Conservation (phyloP, 1,140 invertebrate genomes). For the Trichoplusia ni region DNA sequence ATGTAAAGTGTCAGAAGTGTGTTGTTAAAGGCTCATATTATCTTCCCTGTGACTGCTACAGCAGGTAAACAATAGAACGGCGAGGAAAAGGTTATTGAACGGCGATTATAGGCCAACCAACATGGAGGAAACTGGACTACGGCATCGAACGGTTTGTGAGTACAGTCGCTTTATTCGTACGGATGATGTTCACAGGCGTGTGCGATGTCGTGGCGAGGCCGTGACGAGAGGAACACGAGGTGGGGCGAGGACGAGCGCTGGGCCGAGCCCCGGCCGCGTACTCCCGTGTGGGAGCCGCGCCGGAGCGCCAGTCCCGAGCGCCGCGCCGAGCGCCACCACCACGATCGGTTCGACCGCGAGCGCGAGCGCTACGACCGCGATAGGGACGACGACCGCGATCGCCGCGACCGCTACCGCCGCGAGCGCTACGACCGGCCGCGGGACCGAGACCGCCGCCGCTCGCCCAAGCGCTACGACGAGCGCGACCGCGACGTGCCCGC, state of each 20-base stretch:
- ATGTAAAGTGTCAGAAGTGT: constrained; percentile 11
- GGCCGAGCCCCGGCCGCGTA: constrained; percentile 46
- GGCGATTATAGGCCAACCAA: constrained; percentile 8
- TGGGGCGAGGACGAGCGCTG: constrained; percentile 55
- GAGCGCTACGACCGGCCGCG: constrained; percentile 48
- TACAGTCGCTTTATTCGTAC: constrained; percentile 57
- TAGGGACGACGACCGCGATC: constrained; percentile 44
- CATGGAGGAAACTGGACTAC: constrained; percentile 23
- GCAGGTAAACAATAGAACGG: constrained; percentile 39
- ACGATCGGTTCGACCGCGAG: constrained; percentile 53
- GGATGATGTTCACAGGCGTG: constrained; percentile 71
- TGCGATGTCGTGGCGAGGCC: constrained; percentile 71
- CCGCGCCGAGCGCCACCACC: constrained; percentile 41
- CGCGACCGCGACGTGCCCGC: constrained; percentile 52
- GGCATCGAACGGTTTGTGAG: constrained; percentile 47
- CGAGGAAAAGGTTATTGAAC: constrained; percentile 29
- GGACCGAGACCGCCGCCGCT: constrained; percentile 47
- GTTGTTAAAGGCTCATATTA: neutral
- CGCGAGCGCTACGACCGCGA: constrained; percentile 38
- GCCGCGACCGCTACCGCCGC: constrained; percentile 42
- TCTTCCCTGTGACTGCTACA: constrained; percentile 23
- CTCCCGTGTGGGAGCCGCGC: constrained; percentile 66
- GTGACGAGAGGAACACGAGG: constrained; percentile 62
- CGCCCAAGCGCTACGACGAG: constrained; percentile 37
- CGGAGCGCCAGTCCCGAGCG: constrained; percentile 58